A percentile compares a stretch with the other conserved stretches of the same genome.
Evolutionary conservation across 2,797 vertebrate species (phyloP).

Genomic region (Loriculus beryllinus): DNA sequence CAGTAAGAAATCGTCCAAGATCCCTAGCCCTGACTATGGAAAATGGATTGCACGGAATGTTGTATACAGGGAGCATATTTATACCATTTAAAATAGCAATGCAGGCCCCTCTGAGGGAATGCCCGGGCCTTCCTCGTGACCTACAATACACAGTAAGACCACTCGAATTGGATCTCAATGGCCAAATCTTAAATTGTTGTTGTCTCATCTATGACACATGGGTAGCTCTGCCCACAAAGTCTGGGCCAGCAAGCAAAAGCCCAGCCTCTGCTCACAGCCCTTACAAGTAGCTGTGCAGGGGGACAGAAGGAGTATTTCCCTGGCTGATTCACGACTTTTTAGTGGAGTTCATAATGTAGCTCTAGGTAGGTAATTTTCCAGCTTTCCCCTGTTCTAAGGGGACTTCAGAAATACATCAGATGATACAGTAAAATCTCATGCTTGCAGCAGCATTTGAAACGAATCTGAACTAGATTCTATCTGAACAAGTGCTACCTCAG

Average conservation of each 20-base stretch:
- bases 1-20: background rate
- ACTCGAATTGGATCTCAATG: background rate
- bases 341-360: background rate
- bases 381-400: background rate
- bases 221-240: background rate
- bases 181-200: background rate
- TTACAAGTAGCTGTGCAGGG: background rate
- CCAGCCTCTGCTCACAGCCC: background rate
- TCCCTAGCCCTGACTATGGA: rapidly evolving
- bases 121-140: background rate
- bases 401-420: background rate
- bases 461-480: background rate
- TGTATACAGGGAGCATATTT: background rate
- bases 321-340: background rate
- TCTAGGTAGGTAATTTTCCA: background rate
- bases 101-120: background rate
- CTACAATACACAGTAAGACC: background rate
- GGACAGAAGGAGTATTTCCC: background rate
- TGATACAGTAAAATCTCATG: background rate
- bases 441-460: background rate
- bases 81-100: background rate
- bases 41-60: background rate
- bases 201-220: rapidly evolving
- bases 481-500: background rate
- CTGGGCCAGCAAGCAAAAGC: background rate